Evolutionary conservation across 1,140 invertebrate genomes (phyloP).

Genomic region (Euborellia annulipes): DNA sequence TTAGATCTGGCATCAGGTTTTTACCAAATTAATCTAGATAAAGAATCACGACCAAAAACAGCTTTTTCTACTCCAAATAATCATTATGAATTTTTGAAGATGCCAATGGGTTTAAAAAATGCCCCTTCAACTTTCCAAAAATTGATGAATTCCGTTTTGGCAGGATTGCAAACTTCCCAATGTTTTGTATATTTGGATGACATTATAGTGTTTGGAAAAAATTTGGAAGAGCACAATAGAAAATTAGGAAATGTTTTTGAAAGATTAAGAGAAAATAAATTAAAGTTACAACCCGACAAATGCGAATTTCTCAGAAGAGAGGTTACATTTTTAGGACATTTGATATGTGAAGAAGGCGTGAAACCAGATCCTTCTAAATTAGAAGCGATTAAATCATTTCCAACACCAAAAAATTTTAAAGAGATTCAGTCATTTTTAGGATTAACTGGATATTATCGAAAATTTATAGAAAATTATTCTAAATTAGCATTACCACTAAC

Average conservation of each 20-base stretch:
- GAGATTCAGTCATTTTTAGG: conserved; percentile 20
- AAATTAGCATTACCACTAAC: conserved; percentile 20
- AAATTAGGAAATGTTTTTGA: conserved; percentile 12
- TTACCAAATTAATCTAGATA: conserved; percentile 26
- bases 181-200: conserved; percentile 26
- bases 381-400: conserved; percentile 19
- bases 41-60: conserved; percentile 20
- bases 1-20: conserved; percentile 32
- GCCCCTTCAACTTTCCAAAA: conserved; percentile 22
- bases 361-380: conserved; percentile 14
- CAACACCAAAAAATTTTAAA: conserved; percentile 17
- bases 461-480: conserved; percentile 17
- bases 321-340: conserved; percentile 14
- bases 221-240: background rate
- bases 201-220: background rate
- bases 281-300: conserved; percentile 17
- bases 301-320: conserved; percentile 12
- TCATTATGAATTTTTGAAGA: conserved; percentile 19
- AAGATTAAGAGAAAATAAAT: conserved; percentile 5
- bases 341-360: conserved; percentile 11
- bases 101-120: conserved; percentile 21
- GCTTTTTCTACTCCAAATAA: conserved; percentile 17
- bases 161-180: conserved; percentile 10
- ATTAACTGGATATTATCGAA: conserved; percentile 16
- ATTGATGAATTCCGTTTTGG: conserved; percentile 24